phyloP scores from a whole-genome alignment of 1,140 invertebrate genomes.

The Drosophila pandora region DNA sequence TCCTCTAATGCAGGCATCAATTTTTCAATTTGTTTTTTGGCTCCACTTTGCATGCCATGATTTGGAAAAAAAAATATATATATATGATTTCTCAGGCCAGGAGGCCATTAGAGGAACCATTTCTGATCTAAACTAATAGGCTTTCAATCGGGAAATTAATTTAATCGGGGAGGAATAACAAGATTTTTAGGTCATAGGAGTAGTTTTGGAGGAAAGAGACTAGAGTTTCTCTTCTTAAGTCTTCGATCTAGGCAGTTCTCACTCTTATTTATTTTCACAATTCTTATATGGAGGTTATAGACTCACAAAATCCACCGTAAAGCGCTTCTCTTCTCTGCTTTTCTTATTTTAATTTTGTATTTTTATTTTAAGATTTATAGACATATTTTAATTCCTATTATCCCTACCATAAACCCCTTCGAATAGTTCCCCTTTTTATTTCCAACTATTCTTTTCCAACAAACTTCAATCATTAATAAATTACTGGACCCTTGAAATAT shows the following conservation, averaged over 20 bases:
- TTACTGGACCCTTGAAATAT: conserved; percentile 3
- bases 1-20: conserved; percentile 51
- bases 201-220: too few relatives aligned
- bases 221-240: too few relatives aligned
- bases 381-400: too few relatives aligned
- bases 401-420: too few relatives aligned
- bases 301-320: too few relatives aligned
- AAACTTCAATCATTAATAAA: conserved; percentile 19
- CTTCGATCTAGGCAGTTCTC: too few relatives aligned
- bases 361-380: too few relatives aligned
- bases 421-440: background rate
- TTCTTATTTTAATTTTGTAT: too few relatives aligned
- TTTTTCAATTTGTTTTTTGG: conserved; percentile 73
- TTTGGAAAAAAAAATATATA: conserved; percentile 9
- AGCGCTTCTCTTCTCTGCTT: too few relatives aligned
- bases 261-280: too few relatives aligned
- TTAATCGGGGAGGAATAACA: background rate
- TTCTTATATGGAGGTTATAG: too few relatives aligned
- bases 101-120: conserved; percentile 9
- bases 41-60: conserved; percentile 39
- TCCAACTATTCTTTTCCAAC: background rate
- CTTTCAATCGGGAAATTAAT: background rate
- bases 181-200: too few relatives aligned
- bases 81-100: background rate
- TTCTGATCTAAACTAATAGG: conserved; percentile 2